A percentile compares a stretch with the other conserved stretches of the same genome.
Evolutionary conservation across 92 coral and sea anemone species (phyloP).

Genomic region (Zoanthus gigantus): DNA sequence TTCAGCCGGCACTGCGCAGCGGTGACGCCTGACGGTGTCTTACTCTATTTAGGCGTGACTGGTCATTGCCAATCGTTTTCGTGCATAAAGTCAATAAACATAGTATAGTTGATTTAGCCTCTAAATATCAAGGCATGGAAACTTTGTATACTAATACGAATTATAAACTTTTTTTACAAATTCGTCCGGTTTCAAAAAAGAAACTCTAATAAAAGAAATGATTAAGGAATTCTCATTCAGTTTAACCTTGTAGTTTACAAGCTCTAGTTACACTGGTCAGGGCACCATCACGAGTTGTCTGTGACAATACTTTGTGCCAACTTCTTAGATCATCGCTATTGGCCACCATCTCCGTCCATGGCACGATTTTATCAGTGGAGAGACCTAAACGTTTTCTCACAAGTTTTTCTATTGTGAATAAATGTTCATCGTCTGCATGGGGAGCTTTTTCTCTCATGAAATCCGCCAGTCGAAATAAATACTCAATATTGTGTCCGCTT

Average conservation of each 20-base stretch:
- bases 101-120: too few species aligned
- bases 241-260: not conserved
- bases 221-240: not conserved
- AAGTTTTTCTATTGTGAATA: slow-evolving; percentile 72
- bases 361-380: slow-evolving; percentile 47
- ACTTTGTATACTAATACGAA: too few species aligned
- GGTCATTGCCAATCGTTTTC: too few species aligned
- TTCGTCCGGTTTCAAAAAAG: too few species aligned
- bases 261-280: not conserved
- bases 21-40: too few species aligned
- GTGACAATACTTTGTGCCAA: not conserved
- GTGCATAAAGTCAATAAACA: too few species aligned
- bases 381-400: slow-evolving; percentile 73
- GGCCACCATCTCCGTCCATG: slow-evolving; percentile 69
- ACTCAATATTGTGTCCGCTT: slow-evolving; percentile 87
- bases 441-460: slow-evolving; percentile 87
- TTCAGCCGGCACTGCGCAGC: too few species aligned
- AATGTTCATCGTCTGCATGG: slow-evolving; percentile 70
- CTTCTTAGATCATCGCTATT: not conserved
- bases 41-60: too few species aligned
- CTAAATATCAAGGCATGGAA: too few species aligned
- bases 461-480: slow-evolving; percentile 82
- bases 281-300: not conserved
- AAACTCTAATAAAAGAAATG: not conserved
- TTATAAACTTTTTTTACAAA: too few species aligned